Percentiles rank a stretch among this genome's conserved stretches.
Conservation (phyloP, 2,113 vertebrate species). For the Labeo rohita region DNA sequence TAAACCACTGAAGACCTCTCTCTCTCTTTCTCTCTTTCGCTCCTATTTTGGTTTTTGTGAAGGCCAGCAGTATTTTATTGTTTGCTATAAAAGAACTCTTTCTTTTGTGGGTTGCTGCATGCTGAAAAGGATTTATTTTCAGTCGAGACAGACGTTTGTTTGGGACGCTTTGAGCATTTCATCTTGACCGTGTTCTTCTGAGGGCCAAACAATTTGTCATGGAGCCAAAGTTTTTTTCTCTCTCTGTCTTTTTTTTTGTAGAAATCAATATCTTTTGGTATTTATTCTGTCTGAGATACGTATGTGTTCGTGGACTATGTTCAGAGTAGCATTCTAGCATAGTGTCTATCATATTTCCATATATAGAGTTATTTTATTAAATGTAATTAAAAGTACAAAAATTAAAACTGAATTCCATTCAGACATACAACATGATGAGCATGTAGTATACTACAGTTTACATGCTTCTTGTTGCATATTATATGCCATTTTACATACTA, state of each 20-base stretch:
- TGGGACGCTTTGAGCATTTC: not conserved
- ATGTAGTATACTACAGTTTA: not conserved
- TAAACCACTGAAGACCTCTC: not conserved
- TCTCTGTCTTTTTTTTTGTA: no score
- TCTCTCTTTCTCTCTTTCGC: not conserved
- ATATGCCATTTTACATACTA: not conserved
- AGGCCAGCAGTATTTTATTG: not conserved
- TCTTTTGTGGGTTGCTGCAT: not conserved
- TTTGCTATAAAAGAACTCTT: not conserved
- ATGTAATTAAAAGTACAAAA: not conserved
- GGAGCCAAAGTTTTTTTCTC: not conserved
- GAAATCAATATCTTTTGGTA: not conserved
- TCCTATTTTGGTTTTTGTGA: not conserved
- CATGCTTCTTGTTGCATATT: not conserved
- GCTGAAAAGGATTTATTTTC: conserved; percentile 22
- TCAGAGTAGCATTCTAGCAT: not conserved
- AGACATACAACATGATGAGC: not conserved
- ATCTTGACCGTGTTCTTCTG: not conserved
- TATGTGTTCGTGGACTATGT: not conserved
- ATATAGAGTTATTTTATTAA: not conserved
- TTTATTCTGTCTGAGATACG: not conserved
- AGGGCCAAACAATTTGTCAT: not conserved
- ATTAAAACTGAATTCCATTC: not conserved
- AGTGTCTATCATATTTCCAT: not conserved
- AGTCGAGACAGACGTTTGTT: not conserved